Evolutionary conservation across 2,797 vertebrate genomes (phyloP).

Genomic region (Oryzias sinensis): DNA sequence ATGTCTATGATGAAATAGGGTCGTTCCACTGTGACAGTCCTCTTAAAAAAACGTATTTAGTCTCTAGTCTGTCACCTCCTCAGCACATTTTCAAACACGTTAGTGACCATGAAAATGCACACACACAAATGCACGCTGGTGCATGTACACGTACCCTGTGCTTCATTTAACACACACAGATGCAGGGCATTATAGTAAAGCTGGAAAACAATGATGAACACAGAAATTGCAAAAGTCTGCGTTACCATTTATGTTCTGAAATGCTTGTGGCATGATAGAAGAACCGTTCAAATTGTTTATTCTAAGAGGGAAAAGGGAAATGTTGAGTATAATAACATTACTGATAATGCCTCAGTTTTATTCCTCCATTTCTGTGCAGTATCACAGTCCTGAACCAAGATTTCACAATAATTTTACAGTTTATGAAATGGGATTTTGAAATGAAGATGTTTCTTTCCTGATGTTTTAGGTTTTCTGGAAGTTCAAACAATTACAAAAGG

Average conservation of each 20-base stretch:
- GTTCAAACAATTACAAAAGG: slow-evolving; percentile 64
- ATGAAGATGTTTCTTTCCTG: slow-evolving; percentile 43
- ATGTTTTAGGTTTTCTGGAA: slow-evolving; percentile 60
- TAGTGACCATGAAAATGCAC: slow-evolving; percentile 27
- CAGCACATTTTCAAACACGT: slow-evolving; percentile 50
- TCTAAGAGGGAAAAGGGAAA: slow-evolving; percentile 72
- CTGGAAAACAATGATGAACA: slow-evolving; percentile 72
- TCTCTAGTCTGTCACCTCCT: slow-evolving; percentile 62
- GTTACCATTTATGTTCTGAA: slow-evolving; percentile 76
- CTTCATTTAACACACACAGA: slow-evolving; percentile 72
- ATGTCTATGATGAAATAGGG: slow-evolving; percentile 81
- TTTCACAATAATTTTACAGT: slow-evolving; percentile 69
- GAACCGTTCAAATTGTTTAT: slow-evolving; percentile 73
- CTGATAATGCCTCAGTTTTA: slow-evolving; percentile 75
- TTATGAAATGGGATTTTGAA: slow-evolving; percentile 61
- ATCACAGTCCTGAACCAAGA: slow-evolving; percentile 42
- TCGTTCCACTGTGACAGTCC: slow-evolving; percentile 67
- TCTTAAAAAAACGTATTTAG: slow-evolving; percentile 58
- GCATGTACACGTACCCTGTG: slow-evolving; percentile 47
- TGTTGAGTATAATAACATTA: slow-evolving; percentile 72
- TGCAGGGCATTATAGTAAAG: slow-evolving; percentile 72
- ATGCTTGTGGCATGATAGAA: slow-evolving; percentile 70
- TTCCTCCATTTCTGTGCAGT: slow-evolving; percentile 58
- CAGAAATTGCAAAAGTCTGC: slow-evolving; percentile 69
- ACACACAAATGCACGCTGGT: slow-evolving; percentile 4